Evolutionary conservation across 2,113 vertebrate species (phyloP).

Genomic region (Sminthopsis crassicaudata): DNA sequence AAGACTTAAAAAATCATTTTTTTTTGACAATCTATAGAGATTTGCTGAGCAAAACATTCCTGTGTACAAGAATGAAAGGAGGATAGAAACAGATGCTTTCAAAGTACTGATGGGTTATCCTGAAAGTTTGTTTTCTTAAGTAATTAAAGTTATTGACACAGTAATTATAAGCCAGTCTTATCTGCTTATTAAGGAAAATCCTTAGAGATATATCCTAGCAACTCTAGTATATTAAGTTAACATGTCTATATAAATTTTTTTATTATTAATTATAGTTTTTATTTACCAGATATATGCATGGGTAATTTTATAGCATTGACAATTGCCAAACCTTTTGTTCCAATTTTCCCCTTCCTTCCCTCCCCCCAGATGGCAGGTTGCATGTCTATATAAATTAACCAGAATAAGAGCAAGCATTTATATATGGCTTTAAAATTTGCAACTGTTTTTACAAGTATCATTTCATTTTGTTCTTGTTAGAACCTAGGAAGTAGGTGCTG

Average conservation of each 20-base stretch:
- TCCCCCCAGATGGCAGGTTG: too few relatives aligned
- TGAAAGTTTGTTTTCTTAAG: not conserved
- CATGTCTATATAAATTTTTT: not conserved
- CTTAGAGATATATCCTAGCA: not conserved
- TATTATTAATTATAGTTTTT: too few relatives aligned
- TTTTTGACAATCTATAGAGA: not conserved
- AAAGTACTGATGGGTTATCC: not conserved
- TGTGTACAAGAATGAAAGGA: not conserved
- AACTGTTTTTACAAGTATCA: not conserved
- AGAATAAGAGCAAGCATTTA: not conserved
- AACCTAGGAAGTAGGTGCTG: not conserved
- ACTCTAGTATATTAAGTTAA: not conserved
- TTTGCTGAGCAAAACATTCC: not conserved
- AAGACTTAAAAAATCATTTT: not conserved
- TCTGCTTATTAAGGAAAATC: not conserved
- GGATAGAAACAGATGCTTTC: slow-evolving; percentile 14
- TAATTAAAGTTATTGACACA: not conserved
- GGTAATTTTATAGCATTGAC: too few relatives aligned
- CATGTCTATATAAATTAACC: not conserved
- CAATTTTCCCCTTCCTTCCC: too few relatives aligned
- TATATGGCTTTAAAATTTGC: not conserved
- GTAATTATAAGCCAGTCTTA: not conserved
- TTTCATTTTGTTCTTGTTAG: not conserved
- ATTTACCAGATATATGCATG: too few relatives aligned
- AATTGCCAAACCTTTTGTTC: too few relatives aligned